These are phyloP conservation scores for Hippocampus kuda DNA, from an alignment of 2,797 vertebrate species.

Conservation along the genomic window DNA sequence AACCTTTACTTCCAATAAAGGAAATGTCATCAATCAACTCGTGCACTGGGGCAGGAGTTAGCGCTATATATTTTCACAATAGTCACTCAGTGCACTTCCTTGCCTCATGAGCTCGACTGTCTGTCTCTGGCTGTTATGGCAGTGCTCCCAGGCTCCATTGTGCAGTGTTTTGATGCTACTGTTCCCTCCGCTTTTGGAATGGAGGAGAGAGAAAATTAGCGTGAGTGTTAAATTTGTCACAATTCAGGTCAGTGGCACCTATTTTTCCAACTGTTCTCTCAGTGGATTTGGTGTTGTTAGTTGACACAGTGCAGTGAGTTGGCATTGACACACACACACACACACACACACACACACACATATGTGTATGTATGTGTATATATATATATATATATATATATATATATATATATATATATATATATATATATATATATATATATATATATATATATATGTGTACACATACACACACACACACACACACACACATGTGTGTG, in stretches of 20 bases:
- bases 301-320: no score
- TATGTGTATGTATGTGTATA: no score
- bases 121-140: background rate
- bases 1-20: slow-evolving; percentile 9
- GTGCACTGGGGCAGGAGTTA: background rate
- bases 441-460: no score
- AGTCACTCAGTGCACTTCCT: slow-evolving; percentile 6
- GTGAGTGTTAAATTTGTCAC: background rate
- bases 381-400: no score
- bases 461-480: no score
- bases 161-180: background rate
- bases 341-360: no score
- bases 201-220: background rate
- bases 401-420: no score
- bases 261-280: background rate
- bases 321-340: no score
- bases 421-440: no score
- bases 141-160: background rate
- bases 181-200: background rate
- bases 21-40: slow-evolving; percentile 8
- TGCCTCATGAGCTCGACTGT: background rate
- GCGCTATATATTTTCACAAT: slow-evolving; percentile 6
- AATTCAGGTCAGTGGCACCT: background rate
- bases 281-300: background rate
- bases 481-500: no score